Evolutionary conservation across 2,113 vertebrate genomes (phyloP).

Genomic region (Aptenodytes forsteri): DNA sequence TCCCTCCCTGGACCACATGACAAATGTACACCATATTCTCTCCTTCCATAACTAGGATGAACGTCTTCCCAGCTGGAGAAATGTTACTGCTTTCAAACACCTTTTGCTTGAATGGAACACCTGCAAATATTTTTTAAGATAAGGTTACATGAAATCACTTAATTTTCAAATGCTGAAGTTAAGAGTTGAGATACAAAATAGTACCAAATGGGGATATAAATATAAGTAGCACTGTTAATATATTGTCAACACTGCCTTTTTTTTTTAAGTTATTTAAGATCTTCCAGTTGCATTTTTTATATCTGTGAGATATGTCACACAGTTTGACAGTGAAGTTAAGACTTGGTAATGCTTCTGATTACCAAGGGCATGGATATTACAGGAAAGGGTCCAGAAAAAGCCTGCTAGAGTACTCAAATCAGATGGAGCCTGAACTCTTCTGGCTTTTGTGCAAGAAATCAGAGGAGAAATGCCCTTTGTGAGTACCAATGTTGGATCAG

Average conservation of each 20-base stretch:
- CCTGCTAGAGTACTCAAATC: background rate
- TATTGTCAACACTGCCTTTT: background rate
- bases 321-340: background rate
- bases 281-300: background rate
- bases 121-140: background rate
- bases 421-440: background rate
- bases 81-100: background rate
- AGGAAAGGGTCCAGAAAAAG: background rate
- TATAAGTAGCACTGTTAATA: background rate
- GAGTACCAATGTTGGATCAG: background rate
- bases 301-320: background rate
- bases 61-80: background rate
- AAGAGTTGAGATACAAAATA: background rate
- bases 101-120: background rate
- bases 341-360: background rate
- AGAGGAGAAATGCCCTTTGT: background rate
- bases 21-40: slow-evolving; percentile 53
- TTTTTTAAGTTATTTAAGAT: background rate
- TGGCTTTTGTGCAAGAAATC: background rate
- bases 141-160: background rate
- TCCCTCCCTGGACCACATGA: slow-evolving; percentile 65
- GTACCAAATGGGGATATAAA: background rate
- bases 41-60: background rate
- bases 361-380: background rate
- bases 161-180: background rate